A percentile compares a stretch with the other conserved stretches of the same genome.
Conservation (phyloP, 1,140 invertebrate genomes). For the Drosophila nigromelanica region DNA sequence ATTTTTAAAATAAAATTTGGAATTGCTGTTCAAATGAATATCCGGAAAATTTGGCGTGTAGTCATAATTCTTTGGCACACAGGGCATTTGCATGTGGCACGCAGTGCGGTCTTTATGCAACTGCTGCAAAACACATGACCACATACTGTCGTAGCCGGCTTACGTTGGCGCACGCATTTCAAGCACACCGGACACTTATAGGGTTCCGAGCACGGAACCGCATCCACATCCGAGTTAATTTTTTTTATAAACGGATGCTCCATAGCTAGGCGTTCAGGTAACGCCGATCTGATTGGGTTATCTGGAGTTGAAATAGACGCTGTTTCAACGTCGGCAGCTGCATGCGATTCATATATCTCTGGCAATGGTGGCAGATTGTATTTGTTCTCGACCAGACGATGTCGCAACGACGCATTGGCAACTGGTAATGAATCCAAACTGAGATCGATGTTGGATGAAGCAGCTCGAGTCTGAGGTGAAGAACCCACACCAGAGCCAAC, state of each 20-base stretch:
- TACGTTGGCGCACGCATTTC: slow-evolving; percentile 15
- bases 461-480: background rate
- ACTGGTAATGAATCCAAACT: background rate
- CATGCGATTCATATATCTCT: background rate
- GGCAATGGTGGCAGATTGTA: slow-evolving; percentile 3
- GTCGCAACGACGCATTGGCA: background rate
- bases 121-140: slow-evolving; percentile 41
- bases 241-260: background rate
- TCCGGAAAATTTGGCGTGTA: slow-evolving; percentile 18
- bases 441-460: background rate
- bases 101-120: slow-evolving; percentile 31
- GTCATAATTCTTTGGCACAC: slow-evolving; percentile 34
- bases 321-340: background rate
- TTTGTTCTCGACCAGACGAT: background rate
- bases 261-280: background rate
- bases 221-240: background rate
- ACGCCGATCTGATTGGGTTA: background rate
- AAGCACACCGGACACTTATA: slow-evolving; percentile 44
- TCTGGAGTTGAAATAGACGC: background rate
- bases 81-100: slow-evolving; percentile 24
- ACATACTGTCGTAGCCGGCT: slow-evolving; percentile 29
- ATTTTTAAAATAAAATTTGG: background rate
- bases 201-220: background rate
- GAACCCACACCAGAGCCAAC: background rate
- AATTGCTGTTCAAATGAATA: slow-evolving; percentile 28